Evolutionary conservation across 2,888 invertebrate genomes (phyloP), one percentile per base, ranked within the genome.

Genomic region (Silvanus unidentatus): DNA sequence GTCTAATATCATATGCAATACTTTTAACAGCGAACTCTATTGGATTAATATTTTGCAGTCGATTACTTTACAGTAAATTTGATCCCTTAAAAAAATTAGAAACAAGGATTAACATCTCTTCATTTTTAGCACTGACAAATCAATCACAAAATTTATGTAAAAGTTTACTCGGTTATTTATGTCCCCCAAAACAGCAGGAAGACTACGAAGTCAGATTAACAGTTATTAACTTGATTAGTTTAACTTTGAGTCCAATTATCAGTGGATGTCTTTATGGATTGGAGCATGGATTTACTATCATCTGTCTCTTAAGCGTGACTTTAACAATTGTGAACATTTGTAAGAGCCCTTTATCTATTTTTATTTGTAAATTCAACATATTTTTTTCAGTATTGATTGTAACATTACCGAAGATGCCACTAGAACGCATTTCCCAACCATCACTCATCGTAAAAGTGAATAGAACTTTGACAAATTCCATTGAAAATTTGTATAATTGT

Each of bases 81-180:
- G 28, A 28, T 8, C 28, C 28, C 28, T 10, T 10, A 28, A 28
- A 28, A 10, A 28, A 28, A 6, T 10, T 28, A 8, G 10, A 11
- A 11, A 11, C n/a, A 32, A 12, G 32, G n/a, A 11, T n/a, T n/a
- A n/a, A n/a, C n/a, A n/a, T n/a, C n/a, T n/a, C n/a, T n/a, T n/a
- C n/a, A n/a, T 32, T 32, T 32, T 32, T 32, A 32, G 11, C 32
- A 5, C 32, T 32, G n/a, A 32, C 32, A 32, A 32, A n/a, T 32
- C 12, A 11, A 11, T n/a, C 32, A 32, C n/a, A 32, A 12, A 4
- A 3, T 12, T 32, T 32, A 11, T 32, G n/a, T 32, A 11, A 12
- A 32, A 32, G 12, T 11, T 9, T 32, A 4, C 3, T 12, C 32
- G n/a, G 4, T 3, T 22, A 22, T 22, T 22, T 22, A 8, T 22